Base-by-base conservation (phyloP, 2,888 invertebrate genomes). In the Nemoura dubitans region DNA sequence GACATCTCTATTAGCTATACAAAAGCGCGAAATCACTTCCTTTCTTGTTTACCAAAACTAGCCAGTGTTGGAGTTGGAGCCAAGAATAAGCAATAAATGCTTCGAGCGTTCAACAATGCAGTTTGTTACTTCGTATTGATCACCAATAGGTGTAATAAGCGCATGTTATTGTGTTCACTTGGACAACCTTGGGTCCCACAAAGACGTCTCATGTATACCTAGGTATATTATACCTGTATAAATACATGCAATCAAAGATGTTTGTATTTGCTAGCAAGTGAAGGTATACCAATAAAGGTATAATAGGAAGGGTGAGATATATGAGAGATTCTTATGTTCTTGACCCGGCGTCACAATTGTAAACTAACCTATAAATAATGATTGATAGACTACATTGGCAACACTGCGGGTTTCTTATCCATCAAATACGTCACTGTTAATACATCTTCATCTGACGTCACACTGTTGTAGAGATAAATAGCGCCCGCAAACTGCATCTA, bases 391-490 rank as follows among this genome's bases (percentile, higher is more conserved):
- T 5, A 10, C 81, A 30, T 29, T 81, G 81, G 81, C 30, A 81
- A 81, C 81, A 29, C 81, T 81, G 81, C 81, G 81, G 81, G 81
- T 81, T 28, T 30, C 81, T 29, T 29, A 81, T 81, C 81, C 28
- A 81, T 81, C 81, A 81, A 81, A 81, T n/a, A 81, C 81, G 81
- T 81, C 81, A 30, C 29, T 81, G 29, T 30, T 28, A 78, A 30
- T 81, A 81, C 81, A 30, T 81, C 81, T 81, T 30, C 28, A 81
- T 81, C 81, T 81, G 81, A 21, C 81, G 81, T 81, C 30, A 78
- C 10, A 81, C n/a, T 30, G 28, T 30, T 27, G 28, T 14, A 30
- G 7, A 28, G 81, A 81, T n/a, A 30, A 81, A 81, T 81, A 5
- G n/a, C 29, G 28, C 29, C 29, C 1, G 7, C 29, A 28, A 81